phyloP scores from a whole-genome alignment of 2,888 invertebrate genomes.

The Limnephilus marmoratus region DNA sequence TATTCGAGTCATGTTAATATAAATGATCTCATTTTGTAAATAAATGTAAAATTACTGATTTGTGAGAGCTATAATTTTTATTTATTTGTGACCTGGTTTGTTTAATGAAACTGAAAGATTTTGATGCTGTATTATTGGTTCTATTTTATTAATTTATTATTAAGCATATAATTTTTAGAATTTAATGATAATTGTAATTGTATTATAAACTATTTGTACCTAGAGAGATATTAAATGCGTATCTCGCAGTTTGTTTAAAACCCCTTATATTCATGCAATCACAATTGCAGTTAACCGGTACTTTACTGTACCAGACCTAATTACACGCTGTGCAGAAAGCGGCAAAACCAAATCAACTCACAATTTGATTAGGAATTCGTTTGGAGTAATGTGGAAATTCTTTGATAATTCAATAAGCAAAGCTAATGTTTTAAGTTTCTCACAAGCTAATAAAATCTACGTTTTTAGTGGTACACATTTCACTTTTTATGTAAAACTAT shows the following conservation, averaged over 20 bases:
- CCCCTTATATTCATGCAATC: neutral
- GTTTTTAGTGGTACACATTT: neutral
- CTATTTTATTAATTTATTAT: constrained; percentile 43
- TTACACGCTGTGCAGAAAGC: neutral
- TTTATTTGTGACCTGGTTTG: constrained; percentile 36
- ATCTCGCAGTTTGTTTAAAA: constrained; percentile 35
- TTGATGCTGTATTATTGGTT: constrained; percentile 24
- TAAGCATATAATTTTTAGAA: neutral
- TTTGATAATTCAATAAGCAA: constrained; percentile 42
- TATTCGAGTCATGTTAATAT: constrained; percentile 46
- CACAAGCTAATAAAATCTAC: neutral
- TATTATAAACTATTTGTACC: constrained; percentile 40
- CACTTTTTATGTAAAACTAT: neutral
- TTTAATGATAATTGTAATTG: constrained; percentile 2
- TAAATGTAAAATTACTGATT: constrained; percentile 30
- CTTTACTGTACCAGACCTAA: neutral
- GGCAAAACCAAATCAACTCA: neutral
- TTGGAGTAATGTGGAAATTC: constrained; percentile 4
- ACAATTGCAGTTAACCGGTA: neutral
- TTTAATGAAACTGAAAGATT: constrained; percentile 8
- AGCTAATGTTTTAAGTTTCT: neutral
- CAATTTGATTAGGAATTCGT: neutral
- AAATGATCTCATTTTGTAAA: constrained; percentile 53
- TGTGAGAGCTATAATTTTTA: constrained; percentile 33
- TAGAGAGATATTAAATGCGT: constrained; percentile 30